A percentile compares a stretch with the other conserved stretches of the same genome.
Conservation (phyloP, 1,140 invertebrate species). For the Conus betulinus region DNA sequence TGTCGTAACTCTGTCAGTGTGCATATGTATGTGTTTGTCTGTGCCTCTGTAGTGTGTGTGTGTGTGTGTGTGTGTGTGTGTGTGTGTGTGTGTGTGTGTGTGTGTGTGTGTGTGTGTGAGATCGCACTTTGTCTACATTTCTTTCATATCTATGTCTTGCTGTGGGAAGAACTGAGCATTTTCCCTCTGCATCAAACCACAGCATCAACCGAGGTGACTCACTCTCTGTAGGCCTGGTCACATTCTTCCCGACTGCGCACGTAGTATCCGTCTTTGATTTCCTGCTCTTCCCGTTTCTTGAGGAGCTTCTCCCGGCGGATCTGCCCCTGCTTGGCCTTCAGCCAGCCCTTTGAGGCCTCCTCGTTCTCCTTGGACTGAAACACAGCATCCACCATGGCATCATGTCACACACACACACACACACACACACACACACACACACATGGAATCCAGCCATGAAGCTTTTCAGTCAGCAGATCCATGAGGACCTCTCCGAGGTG, state of each 20-base stretch:
- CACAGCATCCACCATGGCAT: constrained; percentile 15
- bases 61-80: too few relatives aligned
- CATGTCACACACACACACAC: not conserved
- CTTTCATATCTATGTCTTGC: too few relatives aligned
- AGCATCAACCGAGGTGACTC: constrained; percentile 37
- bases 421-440: not conserved
- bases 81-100: too few relatives aligned
- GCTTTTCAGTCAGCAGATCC: not conserved
- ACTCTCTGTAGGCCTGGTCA: constrained; percentile 71
- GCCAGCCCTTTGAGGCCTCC: constrained; percentile 62
- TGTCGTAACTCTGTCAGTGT: too few relatives aligned
- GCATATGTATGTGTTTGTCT: too few relatives aligned
- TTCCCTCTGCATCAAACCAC: too few relatives aligned
- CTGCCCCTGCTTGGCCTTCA: constrained; percentile 63
- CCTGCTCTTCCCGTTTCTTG: constrained; percentile 61
- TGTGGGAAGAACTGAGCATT: too few relatives aligned
- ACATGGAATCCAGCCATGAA: not conserved
- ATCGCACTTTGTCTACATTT: too few relatives aligned
- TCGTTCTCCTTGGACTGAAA: constrained; percentile 63
- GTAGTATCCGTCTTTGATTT: constrained; percentile 62
- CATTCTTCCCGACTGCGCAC: constrained; percentile 61
- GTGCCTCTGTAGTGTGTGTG: too few relatives aligned
- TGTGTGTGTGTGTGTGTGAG: too few relatives aligned
- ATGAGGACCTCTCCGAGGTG: too few relatives aligned
- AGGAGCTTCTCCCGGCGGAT: constrained; percentile 62